phyloP scores from a whole-genome alignment of 64 coral and sea anemone genomes.

The Platygyra sinensis region DNA sequence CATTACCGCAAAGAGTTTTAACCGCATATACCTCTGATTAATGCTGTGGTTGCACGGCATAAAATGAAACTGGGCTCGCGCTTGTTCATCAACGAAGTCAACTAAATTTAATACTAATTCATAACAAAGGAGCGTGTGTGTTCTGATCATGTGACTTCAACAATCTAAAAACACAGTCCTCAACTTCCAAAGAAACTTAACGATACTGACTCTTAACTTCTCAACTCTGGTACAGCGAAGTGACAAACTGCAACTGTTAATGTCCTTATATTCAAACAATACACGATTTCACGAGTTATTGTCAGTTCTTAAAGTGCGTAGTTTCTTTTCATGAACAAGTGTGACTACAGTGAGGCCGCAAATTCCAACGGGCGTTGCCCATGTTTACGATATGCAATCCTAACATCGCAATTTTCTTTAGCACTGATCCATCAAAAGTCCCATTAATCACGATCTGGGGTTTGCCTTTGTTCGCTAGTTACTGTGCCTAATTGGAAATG shows the following conservation, averaged over 20 bases:
- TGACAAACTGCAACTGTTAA: too few species aligned
- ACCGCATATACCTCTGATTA: background rate
- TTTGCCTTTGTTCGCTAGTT: constrained; percentile 19
- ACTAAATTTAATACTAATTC: background rate
- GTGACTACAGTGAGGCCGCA: background rate
- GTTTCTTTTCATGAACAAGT: background rate
- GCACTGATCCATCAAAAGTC: constrained; percentile 30
- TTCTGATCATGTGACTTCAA: background rate
- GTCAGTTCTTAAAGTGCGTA: background rate
- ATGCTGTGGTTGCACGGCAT: too few species aligned
- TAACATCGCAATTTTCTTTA: constrained; percentile 26
- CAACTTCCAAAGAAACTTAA: background rate
- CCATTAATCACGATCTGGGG: constrained; percentile 6
- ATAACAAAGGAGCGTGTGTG: background rate
- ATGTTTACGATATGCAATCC: background rate
- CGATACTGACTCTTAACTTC: too few species aligned
- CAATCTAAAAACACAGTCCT: background rate
- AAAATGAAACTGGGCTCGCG: background rate
- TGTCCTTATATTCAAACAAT: too few species aligned
- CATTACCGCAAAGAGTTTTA: background rate
- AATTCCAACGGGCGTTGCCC: background rate
- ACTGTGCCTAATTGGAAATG: constrained; percentile 34
- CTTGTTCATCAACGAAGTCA: background rate
- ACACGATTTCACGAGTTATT: background rate
- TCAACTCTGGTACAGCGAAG: too few species aligned